Base-by-base conservation (phyloP, 2,113 vertebrate genomes). In the Etheostoma cragini region DNA sequence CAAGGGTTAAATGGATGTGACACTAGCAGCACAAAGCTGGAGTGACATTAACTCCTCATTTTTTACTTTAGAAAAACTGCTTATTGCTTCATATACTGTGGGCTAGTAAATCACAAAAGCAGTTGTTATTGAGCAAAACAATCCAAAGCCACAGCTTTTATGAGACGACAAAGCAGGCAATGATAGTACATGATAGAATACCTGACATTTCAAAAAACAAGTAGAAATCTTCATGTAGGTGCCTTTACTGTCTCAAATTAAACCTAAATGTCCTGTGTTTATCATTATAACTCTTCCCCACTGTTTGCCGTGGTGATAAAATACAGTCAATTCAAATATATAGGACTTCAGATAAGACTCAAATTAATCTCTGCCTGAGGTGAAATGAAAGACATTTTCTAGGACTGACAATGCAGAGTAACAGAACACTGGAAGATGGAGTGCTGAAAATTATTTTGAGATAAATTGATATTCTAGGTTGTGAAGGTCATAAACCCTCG, bases 401-500 rank as follows among this genome's bases (percentile, higher is more conserved):
- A 10, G 67, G 65, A 8, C n/a, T 57, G 83, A 77, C 87, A 82
- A 54, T 19, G 30, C n/a, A 76, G 15, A 50, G 63, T 15, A 81
- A 83, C 49, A 81, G 72, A 85, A 76, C 72, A 50, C 35, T 52
- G 64, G 14, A 80, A 79, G 84, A 89, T 69, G 78, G 78, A 88
- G 80, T 70, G 65, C 26, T 63, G 80, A 5, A 81, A 88, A 87
- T 84, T 35, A 81, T 88, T 84, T 83, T 13, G 61, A 88, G 83
- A 88, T 87, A 21, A 88, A 90, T 87, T 82, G 81, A 89, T 82
- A 87, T 87, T 62, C 73, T 24, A 8, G 13, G 57, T 38, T 21
- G 70, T 70, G 91, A 91, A 91, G 91, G 91, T 91, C 81, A 79
- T 46, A 53, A 75, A 78, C 76, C 65, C 70, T 15, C 2, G 15